Conservation (phyloP, 2,797 vertebrate species). For the Centroberyx gerrardi region DNA sequence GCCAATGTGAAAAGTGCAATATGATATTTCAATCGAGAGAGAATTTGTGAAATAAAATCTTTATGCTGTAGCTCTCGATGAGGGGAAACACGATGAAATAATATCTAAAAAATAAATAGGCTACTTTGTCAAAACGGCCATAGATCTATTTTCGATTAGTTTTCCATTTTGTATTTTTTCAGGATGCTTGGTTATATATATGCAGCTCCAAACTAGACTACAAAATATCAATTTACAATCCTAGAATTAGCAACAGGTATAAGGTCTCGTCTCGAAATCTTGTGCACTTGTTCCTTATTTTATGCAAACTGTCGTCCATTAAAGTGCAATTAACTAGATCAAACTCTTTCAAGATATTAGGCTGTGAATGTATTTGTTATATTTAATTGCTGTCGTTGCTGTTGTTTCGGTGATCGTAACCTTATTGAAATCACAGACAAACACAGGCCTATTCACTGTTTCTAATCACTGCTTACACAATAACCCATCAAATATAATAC, state of each 20-base stretch:
- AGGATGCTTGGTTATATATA: no score
- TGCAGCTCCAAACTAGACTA: no score
- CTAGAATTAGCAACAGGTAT: not conserved
- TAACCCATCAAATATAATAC: not conserved
- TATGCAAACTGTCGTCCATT: not conserved
- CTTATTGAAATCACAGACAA: not conserved
- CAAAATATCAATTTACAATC: no score
- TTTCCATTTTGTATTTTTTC: conserved; percentile 12
- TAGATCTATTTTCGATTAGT: not conserved
- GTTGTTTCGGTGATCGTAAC: not conserved
- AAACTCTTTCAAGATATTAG: not conserved
- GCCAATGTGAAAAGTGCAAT: not conserved
- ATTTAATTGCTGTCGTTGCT: not conserved
- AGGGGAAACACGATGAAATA: no score
- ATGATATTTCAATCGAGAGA: not conserved
- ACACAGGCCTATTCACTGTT: not conserved
- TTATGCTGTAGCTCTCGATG: no score
- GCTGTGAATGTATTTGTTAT: not conserved
- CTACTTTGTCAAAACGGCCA: not conserved
- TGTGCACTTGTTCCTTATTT: not conserved
- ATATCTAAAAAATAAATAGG: no score
- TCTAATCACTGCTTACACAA: not conserved
- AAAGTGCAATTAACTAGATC: conserved; percentile 1
- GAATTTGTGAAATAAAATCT: not conserved
- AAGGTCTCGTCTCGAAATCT: no score